phyloP scores from a whole-genome alignment of 2,888 invertebrate genomes.

The Megalurothrips usitatus region DNA sequence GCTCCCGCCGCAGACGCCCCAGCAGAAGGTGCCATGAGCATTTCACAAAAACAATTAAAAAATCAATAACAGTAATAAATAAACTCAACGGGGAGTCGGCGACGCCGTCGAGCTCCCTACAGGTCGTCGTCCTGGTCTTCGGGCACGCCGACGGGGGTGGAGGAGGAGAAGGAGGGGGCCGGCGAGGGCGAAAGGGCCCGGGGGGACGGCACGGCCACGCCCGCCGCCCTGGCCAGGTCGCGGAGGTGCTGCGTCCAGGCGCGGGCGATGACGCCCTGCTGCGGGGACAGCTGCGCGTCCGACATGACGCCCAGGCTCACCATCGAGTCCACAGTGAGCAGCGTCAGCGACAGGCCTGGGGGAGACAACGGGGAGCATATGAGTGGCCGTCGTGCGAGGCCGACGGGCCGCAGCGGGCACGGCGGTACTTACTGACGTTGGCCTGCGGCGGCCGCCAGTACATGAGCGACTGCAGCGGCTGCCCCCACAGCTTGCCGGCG shows the following conservation, averaged over 20 bases:
- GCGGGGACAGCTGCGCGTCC: constrained; percentile 63
- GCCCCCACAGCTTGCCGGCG: constrained; percentile 57
- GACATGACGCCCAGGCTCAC: constrained; percentile 66
- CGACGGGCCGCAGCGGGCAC: too few species aligned
- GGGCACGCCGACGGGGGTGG: not conserved
- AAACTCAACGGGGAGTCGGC: not conserved
- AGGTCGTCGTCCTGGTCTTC: too few species aligned
- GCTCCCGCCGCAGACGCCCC: not conserved
- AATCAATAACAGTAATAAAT: not conserved
- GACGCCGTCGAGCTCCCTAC: not conserved
- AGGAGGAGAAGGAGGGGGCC: not conserved
- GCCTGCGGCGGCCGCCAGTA: constrained; percentile 74
- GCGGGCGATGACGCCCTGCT: constrained; percentile 54
- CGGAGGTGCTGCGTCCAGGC: constrained; percentile 39
- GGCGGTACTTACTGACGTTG: constrained; percentile 61
- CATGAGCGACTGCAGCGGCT: constrained; percentile 58
- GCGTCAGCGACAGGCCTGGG: constrained; percentile 66
- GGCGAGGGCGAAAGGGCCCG: constrained; percentile 10
- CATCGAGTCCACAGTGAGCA: constrained; percentile 62
- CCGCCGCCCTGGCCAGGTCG: constrained; percentile 38
- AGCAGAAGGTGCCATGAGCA: too few species aligned
- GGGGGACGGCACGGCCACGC: constrained; percentile 29
- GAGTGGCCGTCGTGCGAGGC: constrained; percentile 29
- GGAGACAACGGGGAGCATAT: constrained; percentile 35
- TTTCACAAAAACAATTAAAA: too few species aligned